A percentile compares a stretch with the other conserved stretches of the same genome.
Conservation (phyloP, 2,888 invertebrate species). For the Allygus modestus region DNA sequence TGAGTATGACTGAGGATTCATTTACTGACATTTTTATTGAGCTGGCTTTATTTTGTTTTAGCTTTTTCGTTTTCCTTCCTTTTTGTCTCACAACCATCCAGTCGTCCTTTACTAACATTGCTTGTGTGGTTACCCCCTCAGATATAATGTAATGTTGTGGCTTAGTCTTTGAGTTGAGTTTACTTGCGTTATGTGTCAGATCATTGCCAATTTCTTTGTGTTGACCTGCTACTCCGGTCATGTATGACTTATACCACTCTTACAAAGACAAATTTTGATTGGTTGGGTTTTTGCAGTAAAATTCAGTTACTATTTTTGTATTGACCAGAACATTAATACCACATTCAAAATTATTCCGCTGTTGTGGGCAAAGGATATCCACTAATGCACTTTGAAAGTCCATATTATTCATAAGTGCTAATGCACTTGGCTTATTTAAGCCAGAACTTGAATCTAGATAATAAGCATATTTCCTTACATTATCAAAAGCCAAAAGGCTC, state of each 20-base stretch:
- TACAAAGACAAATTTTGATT: not conserved
- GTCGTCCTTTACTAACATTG: not conserved
- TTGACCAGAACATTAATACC: constrained; percentile 26
- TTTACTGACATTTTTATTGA: too few species aligned
- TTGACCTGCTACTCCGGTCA: too few species aligned
- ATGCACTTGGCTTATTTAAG: too few species aligned
- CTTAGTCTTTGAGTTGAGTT: not conserved
- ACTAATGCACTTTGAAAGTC: not conserved
- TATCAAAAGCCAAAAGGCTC: too few species aligned
- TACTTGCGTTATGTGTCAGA: not conserved
- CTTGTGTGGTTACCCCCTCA: not conserved
- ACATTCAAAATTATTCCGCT: constrained; percentile 25
- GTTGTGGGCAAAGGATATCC: constrained; percentile 11
- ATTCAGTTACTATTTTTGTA: constrained; percentile 21
- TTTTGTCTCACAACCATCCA: not conserved
- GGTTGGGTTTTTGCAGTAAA: not conserved
- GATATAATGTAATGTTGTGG: not conserved
- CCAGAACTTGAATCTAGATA: too few species aligned
- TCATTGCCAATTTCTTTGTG: not conserved
- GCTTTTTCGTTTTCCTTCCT: too few species aligned
- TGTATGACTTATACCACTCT: not conserved
- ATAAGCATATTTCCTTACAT: too few species aligned
- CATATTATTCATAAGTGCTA: constrained; percentile 7
- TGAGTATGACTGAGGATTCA: not conserved
- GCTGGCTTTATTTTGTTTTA: too few species aligned